Percentiles rank a stretch among this genome's conserved stretches.
phyloP scores from a whole-genome alignment of 2,797 vertebrate species.

The Gadopsis bispinosus region DNA sequence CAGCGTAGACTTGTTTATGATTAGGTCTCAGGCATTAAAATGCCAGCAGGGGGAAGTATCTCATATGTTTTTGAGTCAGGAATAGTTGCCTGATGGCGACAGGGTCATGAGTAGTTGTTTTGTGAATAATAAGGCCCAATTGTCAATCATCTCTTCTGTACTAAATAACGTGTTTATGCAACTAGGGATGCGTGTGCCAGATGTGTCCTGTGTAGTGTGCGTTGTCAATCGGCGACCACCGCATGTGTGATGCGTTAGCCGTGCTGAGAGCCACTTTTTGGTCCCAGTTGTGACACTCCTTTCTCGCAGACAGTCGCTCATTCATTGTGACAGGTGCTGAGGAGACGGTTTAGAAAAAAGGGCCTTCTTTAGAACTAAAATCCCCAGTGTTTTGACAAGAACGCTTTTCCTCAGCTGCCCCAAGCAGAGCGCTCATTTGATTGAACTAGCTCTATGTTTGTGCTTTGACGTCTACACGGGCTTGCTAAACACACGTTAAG shows the following conservation, averaged over 20 bases:
- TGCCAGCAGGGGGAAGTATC: constrained; percentile 27
- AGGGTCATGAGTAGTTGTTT: constrained; percentile 63
- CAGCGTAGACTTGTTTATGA: constrained; percentile 30
- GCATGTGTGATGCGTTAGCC: constrained; percentile 54
- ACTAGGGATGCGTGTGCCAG: constrained; percentile 37
- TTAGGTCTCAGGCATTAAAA: constrained; percentile 39
- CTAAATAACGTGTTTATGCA: constrained; percentile 61
- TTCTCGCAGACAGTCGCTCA: constrained; percentile 61
- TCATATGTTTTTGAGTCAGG: constrained; percentile 32
- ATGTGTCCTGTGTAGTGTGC: constrained; percentile 50
- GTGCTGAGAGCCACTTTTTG: constrained; percentile 68
- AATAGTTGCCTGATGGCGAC: constrained; percentile 41
- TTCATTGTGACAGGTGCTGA: constrained; percentile 74
- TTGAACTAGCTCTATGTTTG: constrained; percentile 44
- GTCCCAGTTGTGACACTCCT: constrained; percentile 66
- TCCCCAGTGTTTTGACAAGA: constrained; percentile 73
- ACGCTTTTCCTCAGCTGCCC: constrained; percentile 57
- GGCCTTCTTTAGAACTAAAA: constrained; percentile 57
- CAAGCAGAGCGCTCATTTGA: constrained; percentile 57
- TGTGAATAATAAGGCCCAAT: constrained; percentile 60
- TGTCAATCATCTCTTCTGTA: constrained; percentile 45
- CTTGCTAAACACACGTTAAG: constrained; percentile 21
- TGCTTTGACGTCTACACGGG: constrained; percentile 44
- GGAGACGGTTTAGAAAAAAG: constrained; percentile 52
- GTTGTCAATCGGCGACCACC: constrained; percentile 69